phyloP scores from a whole-genome alignment of 1,140 invertebrate genomes.

The Cyclargus thomasi region DNA sequence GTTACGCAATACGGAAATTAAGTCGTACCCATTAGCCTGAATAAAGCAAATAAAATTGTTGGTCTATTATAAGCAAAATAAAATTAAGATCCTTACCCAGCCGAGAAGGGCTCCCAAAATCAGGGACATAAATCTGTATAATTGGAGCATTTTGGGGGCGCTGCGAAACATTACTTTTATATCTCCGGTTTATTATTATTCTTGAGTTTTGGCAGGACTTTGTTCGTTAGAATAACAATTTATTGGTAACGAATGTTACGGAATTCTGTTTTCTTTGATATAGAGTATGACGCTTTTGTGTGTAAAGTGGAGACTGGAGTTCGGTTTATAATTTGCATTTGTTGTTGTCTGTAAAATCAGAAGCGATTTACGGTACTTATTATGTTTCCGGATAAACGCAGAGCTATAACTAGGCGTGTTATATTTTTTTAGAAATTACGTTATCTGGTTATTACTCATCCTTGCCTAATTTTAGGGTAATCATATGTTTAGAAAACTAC shows the following conservation, averaged over 20 bases:
- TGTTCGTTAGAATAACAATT: slow-evolving; percentile 12
- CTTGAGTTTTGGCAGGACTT: slow-evolving; percentile 11
- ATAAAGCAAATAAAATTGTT: slow-evolving; percentile 2
- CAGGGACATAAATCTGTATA: slow-evolving; percentile 15
- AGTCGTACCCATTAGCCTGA: background rate
- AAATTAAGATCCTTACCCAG: slow-evolving; percentile 1
- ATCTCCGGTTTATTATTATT: slow-evolving; percentile 15
- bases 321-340: background rate
- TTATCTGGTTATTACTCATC: too few species aligned
- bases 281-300: background rate
- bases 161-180: slow-evolving; percentile 13
- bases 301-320: background rate
- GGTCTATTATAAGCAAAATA: slow-evolving; percentile 12
- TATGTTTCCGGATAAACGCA: too few species aligned
- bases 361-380: too few species aligned
- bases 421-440: too few species aligned
- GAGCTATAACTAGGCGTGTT: too few species aligned
- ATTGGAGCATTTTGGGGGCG: slow-evolving; percentile 9
- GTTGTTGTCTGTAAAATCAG: too few species aligned
- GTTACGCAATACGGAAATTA: background rate
- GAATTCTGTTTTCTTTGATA: background rate
- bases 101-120: slow-evolving; percentile 9
- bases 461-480: too few species aligned
- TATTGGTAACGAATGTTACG: background rate
- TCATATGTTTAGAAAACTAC: too few species aligned